Base-by-base conservation (phyloP, 2,888 invertebrate species). In the Cephus rjabovi region DNA sequence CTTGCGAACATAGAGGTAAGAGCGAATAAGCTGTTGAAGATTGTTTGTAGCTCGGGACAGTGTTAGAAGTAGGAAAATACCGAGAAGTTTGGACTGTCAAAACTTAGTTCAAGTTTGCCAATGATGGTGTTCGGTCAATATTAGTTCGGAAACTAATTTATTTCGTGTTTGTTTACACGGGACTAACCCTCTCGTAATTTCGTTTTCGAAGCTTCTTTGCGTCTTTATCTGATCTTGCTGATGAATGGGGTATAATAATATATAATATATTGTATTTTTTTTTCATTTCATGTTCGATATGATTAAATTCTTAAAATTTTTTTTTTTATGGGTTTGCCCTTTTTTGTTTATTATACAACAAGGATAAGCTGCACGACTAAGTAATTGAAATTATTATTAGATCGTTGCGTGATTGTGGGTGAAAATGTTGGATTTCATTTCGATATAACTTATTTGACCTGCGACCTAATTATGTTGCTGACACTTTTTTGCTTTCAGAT, bases 141-240 rank as follows among this genome's bases (percentile, higher is more conserved):
- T 77, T 77, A 74, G 74, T 77, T 77, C 77, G 73, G 73, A 69
- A 77, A 69, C 77, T 77, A 77, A 77, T 77, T 77, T 77, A 74
- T 77, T 77, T 74, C 74, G 35, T 34, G 77, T 77, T 69, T 74
- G 69, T 74, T 77, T 74, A 35, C 77, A n/a, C 34, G 12, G 68
- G 77, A 69, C 37, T 35, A 74, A 77, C 77, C 74, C 69, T 69
- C 69, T 74, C 68, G 69, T 9, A 6, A 23, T 56, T 56, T 56
- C 23, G 23, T 9, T 56, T 23, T 23, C 1, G 2, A 56, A 9
- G 6, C 15, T 56, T 9, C 23, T 23, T 56, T 23, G 56, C 1
- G 23, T 23, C 23, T 23, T 9, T 23, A 23, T 56, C 23, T 56
- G 23, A 56, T 56, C 1, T 56, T 9, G 23, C 9, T 23, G 23